phyloP scores from a whole-genome alignment of 2,888 invertebrate species.

The Phengaris arion region DNA sequence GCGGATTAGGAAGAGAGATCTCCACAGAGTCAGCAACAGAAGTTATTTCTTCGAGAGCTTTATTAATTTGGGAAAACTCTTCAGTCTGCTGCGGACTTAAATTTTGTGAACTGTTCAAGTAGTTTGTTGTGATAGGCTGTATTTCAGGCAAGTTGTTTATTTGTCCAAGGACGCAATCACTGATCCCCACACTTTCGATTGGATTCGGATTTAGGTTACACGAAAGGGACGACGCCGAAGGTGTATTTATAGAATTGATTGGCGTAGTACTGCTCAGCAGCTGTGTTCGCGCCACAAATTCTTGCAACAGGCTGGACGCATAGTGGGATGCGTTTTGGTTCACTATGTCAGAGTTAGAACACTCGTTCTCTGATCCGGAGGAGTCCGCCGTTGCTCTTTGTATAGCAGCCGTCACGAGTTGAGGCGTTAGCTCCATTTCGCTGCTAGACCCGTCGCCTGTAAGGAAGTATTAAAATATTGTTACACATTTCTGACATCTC shows the following conservation, averaged over 20 bases:
- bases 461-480: constrained; percentile 39
- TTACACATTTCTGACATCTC: not conserved
- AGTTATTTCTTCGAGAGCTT: constrained; percentile 73
- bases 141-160: constrained; percentile 65
- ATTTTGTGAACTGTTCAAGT: constrained; percentile 61
- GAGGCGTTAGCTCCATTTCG: constrained; percentile 87
- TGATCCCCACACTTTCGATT: constrained; percentile 62
- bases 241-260: constrained; percentile 55
- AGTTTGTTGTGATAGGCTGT: constrained; percentile 61
- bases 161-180: constrained; percentile 67
- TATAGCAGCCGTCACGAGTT: constrained; percentile 87
- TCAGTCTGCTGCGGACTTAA: constrained; percentile 74
- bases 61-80: constrained; percentile 72
- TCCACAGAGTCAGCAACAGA: constrained; percentile 64
- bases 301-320: constrained; percentile 87
- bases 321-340: constrained; percentile 81
- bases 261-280: constrained; percentile 77
- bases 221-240: constrained; percentile 50
- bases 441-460: constrained; percentile 83
- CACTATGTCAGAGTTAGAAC: constrained; percentile 74
- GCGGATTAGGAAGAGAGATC: constrained; percentile 64
- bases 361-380: constrained; percentile 86
- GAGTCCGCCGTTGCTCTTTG: constrained; percentile 84
- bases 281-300: constrained; percentile 90
- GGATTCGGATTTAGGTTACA: constrained; percentile 54